Evolutionary conservation across 2,888 invertebrate species (phyloP).

Genomic region (Portevinia maculata): DNA sequence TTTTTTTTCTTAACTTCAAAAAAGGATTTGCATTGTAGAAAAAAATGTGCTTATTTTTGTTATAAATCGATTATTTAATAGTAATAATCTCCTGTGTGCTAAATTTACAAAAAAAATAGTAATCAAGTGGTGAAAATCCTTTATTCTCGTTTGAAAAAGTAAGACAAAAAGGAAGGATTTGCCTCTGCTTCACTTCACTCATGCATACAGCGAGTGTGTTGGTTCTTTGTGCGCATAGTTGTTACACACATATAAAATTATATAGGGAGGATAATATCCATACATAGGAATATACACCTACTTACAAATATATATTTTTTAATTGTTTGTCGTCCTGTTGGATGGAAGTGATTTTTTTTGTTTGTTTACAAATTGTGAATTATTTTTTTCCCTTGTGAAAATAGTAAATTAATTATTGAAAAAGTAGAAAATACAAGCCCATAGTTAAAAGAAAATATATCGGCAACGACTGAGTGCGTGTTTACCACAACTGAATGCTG

Average conservation of each 20-base stretch:
- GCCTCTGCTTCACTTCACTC: slow-evolving; percentile 40
- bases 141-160: slow-evolving; percentile 23
- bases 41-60: not conserved
- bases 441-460: slow-evolving; percentile 6
- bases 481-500: slow-evolving; percentile 18
- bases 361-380: slow-evolving; percentile 71
- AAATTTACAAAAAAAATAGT: slow-evolving; percentile 24
- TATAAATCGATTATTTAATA: not conserved
- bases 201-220: slow-evolving; percentile 47
- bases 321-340: slow-evolving; percentile 68
- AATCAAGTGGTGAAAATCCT: slow-evolving; percentile 30
- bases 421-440: not conserved
- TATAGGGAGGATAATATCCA: slow-evolving; percentile 40
- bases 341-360: slow-evolving; percentile 70
- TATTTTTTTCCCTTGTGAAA: slow-evolving; percentile 30
- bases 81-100: not conserved
- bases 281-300: slow-evolving; percentile 21
- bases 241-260: slow-evolving; percentile 29
- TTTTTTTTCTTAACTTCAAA: slow-evolving; percentile 17
- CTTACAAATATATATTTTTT: slow-evolving; percentile 24
- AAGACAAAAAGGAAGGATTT: slow-evolving; percentile 23
- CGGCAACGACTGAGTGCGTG: slow-evolving; percentile 13
- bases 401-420: slow-evolving; percentile 33
- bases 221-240: slow-evolving; percentile 66
- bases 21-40: slow-evolving; percentile 2